Percentiles rank a stretch among this genome's conserved stretches.
Evolutionary conservation across 1,140 invertebrate genomes (phyloP).

Genomic region (Ephestia elutella): DNA sequence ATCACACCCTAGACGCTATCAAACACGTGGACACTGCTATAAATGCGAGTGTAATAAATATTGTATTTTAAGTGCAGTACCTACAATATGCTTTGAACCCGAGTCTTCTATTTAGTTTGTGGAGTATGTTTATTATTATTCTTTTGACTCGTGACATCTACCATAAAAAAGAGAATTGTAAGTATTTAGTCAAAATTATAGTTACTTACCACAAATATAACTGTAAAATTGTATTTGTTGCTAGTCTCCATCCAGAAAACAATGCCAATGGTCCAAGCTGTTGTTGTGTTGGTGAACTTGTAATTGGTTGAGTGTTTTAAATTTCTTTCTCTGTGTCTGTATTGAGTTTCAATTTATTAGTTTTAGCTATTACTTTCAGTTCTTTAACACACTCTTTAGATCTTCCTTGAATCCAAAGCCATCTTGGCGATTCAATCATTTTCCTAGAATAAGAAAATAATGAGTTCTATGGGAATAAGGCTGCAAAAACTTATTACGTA

Average conservation of each 20-base stretch:
- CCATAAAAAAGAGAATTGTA: no score
- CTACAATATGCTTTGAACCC: no score
- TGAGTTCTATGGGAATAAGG: background rate
- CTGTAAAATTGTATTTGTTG: conserved; percentile 71
- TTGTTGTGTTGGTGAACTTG: conserved; percentile 38
- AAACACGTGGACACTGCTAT: no score
- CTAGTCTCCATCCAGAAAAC: conserved; percentile 75
- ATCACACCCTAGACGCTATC: no score
- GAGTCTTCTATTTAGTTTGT: no score
- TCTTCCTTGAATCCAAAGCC: conserved; percentile 78
- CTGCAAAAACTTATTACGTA: no score
- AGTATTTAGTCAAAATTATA: background rate
- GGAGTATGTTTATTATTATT: no score
- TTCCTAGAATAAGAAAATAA: conserved; percentile 52
- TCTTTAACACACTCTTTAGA: conserved; percentile 75
- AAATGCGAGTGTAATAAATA: no score
- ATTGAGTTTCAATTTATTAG: conserved; percentile 76
- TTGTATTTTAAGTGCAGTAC: no score
- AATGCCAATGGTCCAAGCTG: conserved; percentile 71
- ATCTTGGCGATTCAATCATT: conserved; percentile 78
- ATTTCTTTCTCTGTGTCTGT: conserved; percentile 46
- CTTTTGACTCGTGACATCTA: no score
- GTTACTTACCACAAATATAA: conserved; percentile 63
- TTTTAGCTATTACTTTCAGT: conserved; percentile 77
- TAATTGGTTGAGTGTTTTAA: conserved; percentile 29